Percentiles rank a stretch among this genome's conserved stretches.
phyloP scores from a whole-genome alignment of 2,888 invertebrate genomes.

The Anoplius nigerrimus region DNA sequence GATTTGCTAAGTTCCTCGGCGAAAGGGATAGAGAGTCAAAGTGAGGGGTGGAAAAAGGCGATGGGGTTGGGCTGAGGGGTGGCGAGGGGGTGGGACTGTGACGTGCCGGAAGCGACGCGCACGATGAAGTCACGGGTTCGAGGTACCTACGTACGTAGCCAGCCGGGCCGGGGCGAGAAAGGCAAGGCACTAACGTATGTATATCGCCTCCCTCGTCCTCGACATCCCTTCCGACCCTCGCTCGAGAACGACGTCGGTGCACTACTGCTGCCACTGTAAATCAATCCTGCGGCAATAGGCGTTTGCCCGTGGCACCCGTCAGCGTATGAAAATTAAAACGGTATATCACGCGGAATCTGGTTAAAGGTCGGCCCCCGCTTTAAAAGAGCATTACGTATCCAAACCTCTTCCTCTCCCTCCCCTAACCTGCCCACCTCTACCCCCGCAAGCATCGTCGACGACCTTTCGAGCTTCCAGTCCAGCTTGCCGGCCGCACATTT shows the following conservation, averaged over 20 bases:
- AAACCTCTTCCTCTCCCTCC: constrained; percentile 25
- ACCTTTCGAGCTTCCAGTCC: not conserved
- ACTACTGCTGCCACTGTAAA: constrained; percentile 38
- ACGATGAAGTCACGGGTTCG: not conserved
- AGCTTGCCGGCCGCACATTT: not conserved
- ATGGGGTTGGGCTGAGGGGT: not conserved
- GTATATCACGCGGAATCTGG: constrained; percentile 62
- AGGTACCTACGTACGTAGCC: not conserved
- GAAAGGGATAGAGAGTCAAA: too few relatives aligned
- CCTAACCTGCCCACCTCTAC: not conserved
- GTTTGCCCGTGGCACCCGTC: constrained; percentile 52
- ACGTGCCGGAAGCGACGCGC: not conserved
- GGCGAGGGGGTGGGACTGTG: not conserved
- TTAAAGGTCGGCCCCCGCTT: constrained; percentile 45
- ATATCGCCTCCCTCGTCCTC: not conserved
- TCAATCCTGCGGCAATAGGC: constrained; percentile 51
- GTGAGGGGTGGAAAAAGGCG: not conserved
- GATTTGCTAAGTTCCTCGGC: too few relatives aligned
- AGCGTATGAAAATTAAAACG: constrained; percentile 70
- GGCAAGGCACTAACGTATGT: not conserved
- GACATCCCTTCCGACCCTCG: not conserved
- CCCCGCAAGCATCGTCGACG: not conserved
- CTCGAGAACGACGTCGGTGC: not conserved
- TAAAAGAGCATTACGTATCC: constrained; percentile 59
- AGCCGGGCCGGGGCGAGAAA: not conserved